Evolutionary conservation across 2,888 invertebrate species (phyloP).

Genomic region (Azorinus chamasolen): DNA sequence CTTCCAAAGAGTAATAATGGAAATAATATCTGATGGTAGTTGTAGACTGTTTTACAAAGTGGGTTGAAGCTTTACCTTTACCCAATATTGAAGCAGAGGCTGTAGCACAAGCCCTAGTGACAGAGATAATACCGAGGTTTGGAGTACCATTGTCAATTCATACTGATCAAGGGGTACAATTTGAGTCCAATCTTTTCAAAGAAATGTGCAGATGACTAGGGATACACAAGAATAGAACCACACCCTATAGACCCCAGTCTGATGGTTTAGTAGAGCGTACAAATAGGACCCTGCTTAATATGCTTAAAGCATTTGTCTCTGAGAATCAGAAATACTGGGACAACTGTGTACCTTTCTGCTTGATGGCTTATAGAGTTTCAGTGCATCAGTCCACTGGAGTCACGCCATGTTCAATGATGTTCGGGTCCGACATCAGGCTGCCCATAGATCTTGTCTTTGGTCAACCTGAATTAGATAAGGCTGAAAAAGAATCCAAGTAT

Average conservation of each 20-base stretch:
- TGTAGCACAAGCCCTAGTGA: conserved; percentile 45
- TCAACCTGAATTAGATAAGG: no score
- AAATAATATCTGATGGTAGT: conserved; percentile 51
- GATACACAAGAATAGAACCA: conserved; percentile 52
- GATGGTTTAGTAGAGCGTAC: conserved; percentile 9
- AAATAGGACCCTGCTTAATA: no score
- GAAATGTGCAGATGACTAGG: conserved; percentile 53
- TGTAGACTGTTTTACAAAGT: conserved; percentile 61
- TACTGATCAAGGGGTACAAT: conserved; percentile 59
- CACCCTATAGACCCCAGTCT: conserved; percentile 15
- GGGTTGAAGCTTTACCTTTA: conserved; percentile 43
- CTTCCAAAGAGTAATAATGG: conserved; percentile 28
- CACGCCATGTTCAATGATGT: conserved; percentile 39
- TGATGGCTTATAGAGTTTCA: conserved; percentile 53
- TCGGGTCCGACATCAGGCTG: conserved; percentile 34
- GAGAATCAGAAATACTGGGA: conserved; percentile 51
- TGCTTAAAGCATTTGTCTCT: no score
- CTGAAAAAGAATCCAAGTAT: no score
- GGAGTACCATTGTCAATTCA: conserved; percentile 55
- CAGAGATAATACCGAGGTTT: conserved; percentile 40
- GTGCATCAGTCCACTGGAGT: conserved; percentile 43
- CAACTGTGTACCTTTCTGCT: conserved; percentile 27
- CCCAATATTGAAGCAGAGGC: conserved; percentile 54
- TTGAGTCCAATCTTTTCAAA: conserved; percentile 46
- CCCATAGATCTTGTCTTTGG: conserved; percentile 1